Conservation (phyloP, 2,888 invertebrate species). For the Eristalinus sepulchralis region DNA sequence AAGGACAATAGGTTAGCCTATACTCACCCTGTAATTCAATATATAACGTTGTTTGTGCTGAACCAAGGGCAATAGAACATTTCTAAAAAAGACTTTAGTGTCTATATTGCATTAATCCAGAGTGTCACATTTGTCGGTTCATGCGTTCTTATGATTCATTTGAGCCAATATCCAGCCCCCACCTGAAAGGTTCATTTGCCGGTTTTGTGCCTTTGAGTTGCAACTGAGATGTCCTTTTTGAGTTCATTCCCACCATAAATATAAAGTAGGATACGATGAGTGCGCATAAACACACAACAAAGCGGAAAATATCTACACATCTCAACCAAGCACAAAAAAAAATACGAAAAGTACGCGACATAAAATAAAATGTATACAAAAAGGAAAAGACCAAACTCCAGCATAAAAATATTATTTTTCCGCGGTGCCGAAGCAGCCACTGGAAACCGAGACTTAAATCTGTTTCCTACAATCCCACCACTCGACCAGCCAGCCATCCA, state of each 20-base stretch:
- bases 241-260: slow-evolving; percentile 36
- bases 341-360: not conserved
- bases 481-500: not conserved
- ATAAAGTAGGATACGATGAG: slow-evolving; percentile 19
- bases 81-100: no score
- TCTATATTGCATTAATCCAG: not conserved
- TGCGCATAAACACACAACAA: slow-evolving; percentile 4
- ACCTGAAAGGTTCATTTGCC: not conserved
- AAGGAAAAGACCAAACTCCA: slow-evolving; percentile 8
- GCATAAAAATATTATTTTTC: slow-evolving; percentile 32
- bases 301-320: not conserved
- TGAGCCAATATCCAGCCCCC: not conserved
- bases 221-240: slow-evolving; percentile 27
- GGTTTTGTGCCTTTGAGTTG: slow-evolving; percentile 8
- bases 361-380: not conserved
- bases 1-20: no score
- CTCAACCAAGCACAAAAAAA: not conserved
- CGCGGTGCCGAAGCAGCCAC: slow-evolving; percentile 11
- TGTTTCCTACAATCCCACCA: slow-evolving; percentile 34
- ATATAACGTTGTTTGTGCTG: no score
- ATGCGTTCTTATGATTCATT: not conserved
- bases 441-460: slow-evolving; percentile 36
- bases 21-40: no score
- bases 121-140: not conserved
- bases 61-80: no score